These are phyloP conservation scores for Hemicrepidius hirtus DNA, from an alignment of 2,888 invertebrate species.

Conservation along the genomic window DNA sequence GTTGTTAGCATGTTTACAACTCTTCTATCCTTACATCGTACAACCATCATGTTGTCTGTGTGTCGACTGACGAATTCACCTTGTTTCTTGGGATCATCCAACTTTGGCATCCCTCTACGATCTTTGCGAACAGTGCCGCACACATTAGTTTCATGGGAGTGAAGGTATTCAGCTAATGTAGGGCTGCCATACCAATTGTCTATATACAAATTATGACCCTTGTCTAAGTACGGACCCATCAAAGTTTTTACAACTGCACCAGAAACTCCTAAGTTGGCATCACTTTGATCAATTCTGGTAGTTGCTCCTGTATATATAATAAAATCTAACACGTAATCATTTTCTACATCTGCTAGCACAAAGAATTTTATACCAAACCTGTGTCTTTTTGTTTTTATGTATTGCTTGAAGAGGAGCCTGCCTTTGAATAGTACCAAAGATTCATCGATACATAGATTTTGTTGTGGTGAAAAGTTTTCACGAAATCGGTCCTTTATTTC, in stretches of 20 bases:
- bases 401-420: conserved; percentile 52
- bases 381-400: conserved; percentile 52
- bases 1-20: conserved; percentile 59
- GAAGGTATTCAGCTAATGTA: conserved; percentile 13
- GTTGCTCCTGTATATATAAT: conserved; percentile 55
- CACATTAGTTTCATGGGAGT: neutral
- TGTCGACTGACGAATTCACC: neutral
- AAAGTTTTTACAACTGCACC: conserved; percentile 53
- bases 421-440: conserved; percentile 52
- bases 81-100: neutral
- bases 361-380: conserved; percentile 57
- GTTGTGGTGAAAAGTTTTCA: conserved; percentile 44
- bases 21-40: conserved; percentile 63
- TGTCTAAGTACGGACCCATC: conserved; percentile 51
- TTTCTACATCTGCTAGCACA: conserved; percentile 59
- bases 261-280: conserved; percentile 51
- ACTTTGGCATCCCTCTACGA: neutral
- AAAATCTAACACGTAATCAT: conserved; percentile 56
- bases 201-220: conserved; percentile 56
- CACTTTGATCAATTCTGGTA: conserved; percentile 33
- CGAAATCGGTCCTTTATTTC: conserved; percentile 36
- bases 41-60: conserved; percentile 50
- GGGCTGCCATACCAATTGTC: conserved; percentile 62
- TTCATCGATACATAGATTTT: conserved; percentile 55
- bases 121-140: neutral